A percentile compares a stretch with the other conserved stretches of the same genome.
Evolutionary conservation across 1,140 invertebrate species (phyloP).

Genomic region (Eupeodes corollae): DNA sequence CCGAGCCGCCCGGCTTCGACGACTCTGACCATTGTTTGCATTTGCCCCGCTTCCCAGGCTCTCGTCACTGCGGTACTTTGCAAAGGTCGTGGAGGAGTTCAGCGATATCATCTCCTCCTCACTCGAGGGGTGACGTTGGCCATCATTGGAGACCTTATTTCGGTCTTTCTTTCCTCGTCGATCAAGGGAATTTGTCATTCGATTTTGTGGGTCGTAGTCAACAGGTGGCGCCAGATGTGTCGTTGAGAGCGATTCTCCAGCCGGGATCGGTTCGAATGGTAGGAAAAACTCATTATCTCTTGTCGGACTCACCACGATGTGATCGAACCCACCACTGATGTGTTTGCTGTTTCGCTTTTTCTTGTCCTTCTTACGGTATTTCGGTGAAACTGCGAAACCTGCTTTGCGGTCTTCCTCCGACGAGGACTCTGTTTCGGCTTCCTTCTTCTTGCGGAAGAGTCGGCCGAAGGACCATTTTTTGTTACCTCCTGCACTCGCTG

Average conservation of each 20-base stretch:
- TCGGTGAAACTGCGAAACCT: slow-evolving; percentile 36
- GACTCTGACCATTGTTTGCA: slow-evolving; percentile 29
- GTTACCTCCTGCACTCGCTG: slow-evolving; percentile 25
- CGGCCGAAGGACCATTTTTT: slow-evolving; percentile 65
- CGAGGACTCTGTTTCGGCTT: slow-evolving; percentile 44
- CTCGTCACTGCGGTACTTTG: slow-evolving; percentile 54
- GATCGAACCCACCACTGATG: slow-evolving; percentile 40
- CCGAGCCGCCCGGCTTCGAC: slow-evolving; percentile 51
- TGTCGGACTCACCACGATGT: slow-evolving; percentile 37
- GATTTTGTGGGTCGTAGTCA: slow-evolving; percentile 35
- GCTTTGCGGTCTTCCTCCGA: slow-evolving; percentile 48
- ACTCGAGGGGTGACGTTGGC: slow-evolving; percentile 54
- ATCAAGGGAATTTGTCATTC: slow-evolving; percentile 34
- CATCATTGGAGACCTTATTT: slow-evolving; percentile 46
- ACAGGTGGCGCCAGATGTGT: slow-evolving; percentile 19
- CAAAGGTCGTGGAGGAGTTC: slow-evolving; percentile 47
- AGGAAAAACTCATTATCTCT: slow-evolving; percentile 43
- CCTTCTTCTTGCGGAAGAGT: slow-evolving; percentile 56
- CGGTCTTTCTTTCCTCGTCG: slow-evolving; percentile 40
- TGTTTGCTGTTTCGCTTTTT: slow-evolving; percentile 39
- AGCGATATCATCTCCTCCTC: slow-evolving; percentile 57
- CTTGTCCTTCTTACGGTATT: slow-evolving; percentile 40
- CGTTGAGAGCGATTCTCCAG: slow-evolving; percentile 32
- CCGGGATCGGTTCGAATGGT: slow-evolving; percentile 41
- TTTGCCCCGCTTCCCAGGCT: slow-evolving; percentile 44